Percentiles rank a stretch among this genome's conserved stretches.
phyloP scores from a whole-genome alignment of 2,888 invertebrate species.

The Zygogramma bicolorata region DNA sequence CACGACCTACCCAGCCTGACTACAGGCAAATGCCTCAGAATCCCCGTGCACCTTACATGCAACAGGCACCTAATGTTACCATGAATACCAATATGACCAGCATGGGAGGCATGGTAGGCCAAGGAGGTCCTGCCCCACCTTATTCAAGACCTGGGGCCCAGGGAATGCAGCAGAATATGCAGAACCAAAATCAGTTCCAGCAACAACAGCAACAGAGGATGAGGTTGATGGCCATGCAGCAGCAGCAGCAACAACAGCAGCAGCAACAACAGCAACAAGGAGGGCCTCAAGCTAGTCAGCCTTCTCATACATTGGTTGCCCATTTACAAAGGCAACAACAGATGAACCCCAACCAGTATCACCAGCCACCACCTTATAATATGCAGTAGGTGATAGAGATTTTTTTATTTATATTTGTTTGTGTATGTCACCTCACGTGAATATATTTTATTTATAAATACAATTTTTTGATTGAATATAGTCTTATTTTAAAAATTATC shows the following conservation, averaged over 20 bases:
- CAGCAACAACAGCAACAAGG: conserved; percentile 62
- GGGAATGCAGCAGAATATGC: conserved; percentile 60
- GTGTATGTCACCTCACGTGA: too few species aligned
- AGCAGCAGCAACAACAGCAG: conserved; percentile 69
- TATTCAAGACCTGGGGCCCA: conserved; percentile 73
- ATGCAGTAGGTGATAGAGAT: conserved; percentile 51
- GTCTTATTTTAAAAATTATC: too few species aligned
- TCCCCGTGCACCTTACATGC: conserved; percentile 75
- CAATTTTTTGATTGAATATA: too few species aligned
- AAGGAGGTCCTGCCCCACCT: conserved; percentile 80
- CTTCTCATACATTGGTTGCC: conserved; percentile 75
- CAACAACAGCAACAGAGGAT: conserved; percentile 74
- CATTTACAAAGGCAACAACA: conserved; percentile 77
- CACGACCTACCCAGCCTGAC: conserved; percentile 66
- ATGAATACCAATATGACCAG: conserved; percentile 88
- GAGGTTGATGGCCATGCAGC: conserved; percentile 78
- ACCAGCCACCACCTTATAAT: conserved; percentile 72
- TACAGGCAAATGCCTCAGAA: conserved; percentile 63
- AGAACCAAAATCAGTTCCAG: conserved; percentile 71
- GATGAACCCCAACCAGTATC: conserved; percentile 70
- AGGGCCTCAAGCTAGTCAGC: conserved; percentile 68
- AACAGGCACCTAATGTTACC: conserved; percentile 85
- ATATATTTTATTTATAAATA: too few species aligned
- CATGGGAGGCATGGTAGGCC: conserved; percentile 69
- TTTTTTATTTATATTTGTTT: too few species aligned